Evolutionary conservation across 2,113 vertebrate genomes (phyloP).

Genomic region (Myiozetetes cayanensis): DNA sequence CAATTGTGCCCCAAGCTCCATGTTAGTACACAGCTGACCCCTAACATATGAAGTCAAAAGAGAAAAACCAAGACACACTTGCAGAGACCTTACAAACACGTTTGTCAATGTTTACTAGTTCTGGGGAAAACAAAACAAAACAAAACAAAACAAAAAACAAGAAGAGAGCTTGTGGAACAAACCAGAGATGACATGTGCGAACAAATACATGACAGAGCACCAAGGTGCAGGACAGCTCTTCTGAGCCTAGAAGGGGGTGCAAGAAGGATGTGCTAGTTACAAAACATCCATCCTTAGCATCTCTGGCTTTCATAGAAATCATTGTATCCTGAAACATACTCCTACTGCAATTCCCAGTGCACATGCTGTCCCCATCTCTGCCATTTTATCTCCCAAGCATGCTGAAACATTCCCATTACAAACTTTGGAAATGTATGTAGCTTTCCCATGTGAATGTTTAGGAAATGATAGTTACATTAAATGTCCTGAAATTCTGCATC

Average conservation of each 20-base stretch:
- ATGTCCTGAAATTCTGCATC: not conserved
- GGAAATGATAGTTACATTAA: rapidly evolving
- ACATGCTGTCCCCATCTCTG: not conserved
- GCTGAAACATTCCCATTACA: not conserved
- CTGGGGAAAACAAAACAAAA: too few relatives aligned
- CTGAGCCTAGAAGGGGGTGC: not conserved
- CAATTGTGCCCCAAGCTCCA: not conserved
- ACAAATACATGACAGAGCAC: not conserved
- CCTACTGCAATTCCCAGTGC: not conserved
- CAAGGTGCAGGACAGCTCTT: not conserved
- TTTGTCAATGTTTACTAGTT: not conserved
- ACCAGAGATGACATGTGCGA: not conserved
- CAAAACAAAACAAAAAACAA: not conserved
- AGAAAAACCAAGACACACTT: not conserved
- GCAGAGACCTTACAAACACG: not conserved
- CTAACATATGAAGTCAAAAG: not conserved
- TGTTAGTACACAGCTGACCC: not conserved
- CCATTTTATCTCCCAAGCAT: not conserved
- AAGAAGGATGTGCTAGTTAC: not conserved
- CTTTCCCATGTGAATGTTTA: not conserved
- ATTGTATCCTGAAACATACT: rapidly evolving
- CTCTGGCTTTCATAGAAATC: not conserved
- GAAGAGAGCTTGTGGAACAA: not conserved
- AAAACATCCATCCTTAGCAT: not conserved
- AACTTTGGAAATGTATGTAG: not conserved